Evolutionary conservation across 2,797 vertebrate genomes (phyloP), one percentile per base, ranked within the genome.

Genomic region (Lateolabrax maculatus): DNA sequence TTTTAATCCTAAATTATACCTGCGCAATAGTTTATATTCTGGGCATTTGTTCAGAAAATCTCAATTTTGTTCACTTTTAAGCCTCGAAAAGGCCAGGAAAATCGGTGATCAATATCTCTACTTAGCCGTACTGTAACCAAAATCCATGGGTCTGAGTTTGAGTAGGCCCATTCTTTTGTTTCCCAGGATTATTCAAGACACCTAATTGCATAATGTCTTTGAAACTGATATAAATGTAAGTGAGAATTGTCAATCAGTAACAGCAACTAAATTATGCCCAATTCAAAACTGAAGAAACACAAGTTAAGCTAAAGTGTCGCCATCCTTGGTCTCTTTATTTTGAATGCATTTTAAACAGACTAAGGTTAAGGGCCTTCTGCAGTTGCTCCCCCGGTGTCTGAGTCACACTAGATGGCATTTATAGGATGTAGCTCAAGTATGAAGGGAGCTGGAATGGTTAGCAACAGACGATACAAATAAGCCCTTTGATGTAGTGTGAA

Each of bases 361-460:
- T 61, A 65, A 72, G 80, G 78, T 81, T 60, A 48, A 48, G 46
- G 66, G 55, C 60, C 41, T 77, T 83, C 61, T 61, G 79, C 60
- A 72, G 56, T 31, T 37, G 53, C 81, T 77, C 75, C 48, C 66
- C 69, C 9, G 15, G 72, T 65, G 69, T 77, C 78, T 88, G 85
- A 90, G 67, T 89, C 83, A 86, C 75, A 75, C 58, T 55, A 9
- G 31, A 81, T 78, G 66, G 74, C 84, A 82, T 89, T 88, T 82
- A 73, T 62, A 71, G 64, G 86, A 83, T 86, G 76, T 46, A 73
- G 75, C 76, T 79, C 57, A 87, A 74, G 77, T 89, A 83, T 86
- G 72, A 82, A 62, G 72, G 84, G 85, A 90, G 75, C 75, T 53
- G 72, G 37, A 61, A 60, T 56, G 53, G 81, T 76, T 77, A 39